Evolutionary conservation across 1,140 invertebrate species (phyloP).

Genomic region (Rhagoletis pomonella): DNA sequence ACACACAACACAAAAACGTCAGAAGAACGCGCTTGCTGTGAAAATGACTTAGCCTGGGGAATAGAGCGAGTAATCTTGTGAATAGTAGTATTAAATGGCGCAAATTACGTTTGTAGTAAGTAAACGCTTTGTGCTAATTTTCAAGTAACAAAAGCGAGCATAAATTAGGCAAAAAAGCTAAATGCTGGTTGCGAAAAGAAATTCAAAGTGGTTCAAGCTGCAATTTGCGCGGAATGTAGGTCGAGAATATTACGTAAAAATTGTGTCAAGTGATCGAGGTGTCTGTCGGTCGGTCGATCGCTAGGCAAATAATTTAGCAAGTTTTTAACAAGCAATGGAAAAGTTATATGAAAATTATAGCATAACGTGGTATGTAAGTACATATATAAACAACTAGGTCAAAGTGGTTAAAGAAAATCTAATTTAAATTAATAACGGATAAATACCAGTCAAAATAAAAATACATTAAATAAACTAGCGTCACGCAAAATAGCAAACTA

Average conservation of each 20-base stretch:
- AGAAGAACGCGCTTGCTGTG: not conserved
- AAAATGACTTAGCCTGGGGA: not conserved
- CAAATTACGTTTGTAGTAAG: not conserved
- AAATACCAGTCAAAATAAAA: too few relatives aligned
- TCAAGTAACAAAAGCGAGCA: not conserved
- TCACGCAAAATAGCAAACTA: too few relatives aligned
- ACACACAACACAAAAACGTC: not conserved
- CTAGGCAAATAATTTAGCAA: too few relatives aligned
- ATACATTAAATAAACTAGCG: too few relatives aligned
- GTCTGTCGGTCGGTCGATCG: too few relatives aligned
- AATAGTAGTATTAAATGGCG: not conserved
- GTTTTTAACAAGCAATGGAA: too few relatives aligned
- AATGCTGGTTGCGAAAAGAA: not conserved
- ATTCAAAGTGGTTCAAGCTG: not conserved
- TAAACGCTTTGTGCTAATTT: not conserved
- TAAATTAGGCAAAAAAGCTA: not conserved
- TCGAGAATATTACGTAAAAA: not conserved
- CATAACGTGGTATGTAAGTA: not conserved
- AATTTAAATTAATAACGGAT: too few relatives aligned
- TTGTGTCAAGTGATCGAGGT: not conserved
- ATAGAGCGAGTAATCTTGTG: not conserved
- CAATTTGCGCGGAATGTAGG: not conserved
- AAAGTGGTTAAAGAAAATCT: not conserved
- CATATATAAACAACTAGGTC: not conserved
- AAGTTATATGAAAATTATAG: not conserved